A percentile compares a stretch with the other conserved stretches of the same genome.
These are phyloP conservation scores for Neoseiulus cucumeris DNA, from an alignment of 1,140 invertebrate genomes.

Conservation along the genomic window DNA sequence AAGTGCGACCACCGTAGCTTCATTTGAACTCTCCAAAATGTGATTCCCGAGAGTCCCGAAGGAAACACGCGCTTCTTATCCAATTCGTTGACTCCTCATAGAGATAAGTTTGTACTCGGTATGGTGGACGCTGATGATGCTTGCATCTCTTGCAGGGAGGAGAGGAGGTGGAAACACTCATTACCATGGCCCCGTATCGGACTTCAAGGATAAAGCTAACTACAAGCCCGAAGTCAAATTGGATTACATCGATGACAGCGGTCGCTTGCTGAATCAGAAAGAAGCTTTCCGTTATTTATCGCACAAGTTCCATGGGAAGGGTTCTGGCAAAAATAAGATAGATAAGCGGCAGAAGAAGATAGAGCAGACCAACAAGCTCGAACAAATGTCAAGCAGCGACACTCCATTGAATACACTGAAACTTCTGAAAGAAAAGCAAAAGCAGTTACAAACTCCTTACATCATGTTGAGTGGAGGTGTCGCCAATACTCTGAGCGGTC, in stretches of 20 bases:
- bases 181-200: conserved; percentile 60
- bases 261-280: conserved; percentile 67
- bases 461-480: conserved; percentile 70
- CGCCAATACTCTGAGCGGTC: conserved; percentile 16
- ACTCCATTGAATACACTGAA: conserved; percentile 84
- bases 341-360: conserved; percentile 91
- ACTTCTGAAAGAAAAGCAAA: conserved; percentile 86
- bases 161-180: conserved; percentile 42
- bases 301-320: conserved; percentile 98
- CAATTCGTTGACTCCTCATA: too few species aligned
- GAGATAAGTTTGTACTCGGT: too few species aligned
- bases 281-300: conserved; percentile 64
- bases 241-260: conserved; percentile 93
- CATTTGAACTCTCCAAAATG: conserved; percentile 23
- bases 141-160: conserved; percentile 33
- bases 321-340: conserved; percentile 92
- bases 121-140: conserved; percentile 18
- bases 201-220: conserved; percentile 79
- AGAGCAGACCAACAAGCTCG: conserved; percentile 79
- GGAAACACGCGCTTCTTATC: too few species aligned
- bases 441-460: conserved; percentile 81
- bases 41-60: neutral
- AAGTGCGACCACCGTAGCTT: conserved; percentile 25
- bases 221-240: conserved; percentile 91
- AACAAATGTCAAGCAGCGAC: conserved; percentile 95